These are phyloP conservation scores for Sphaerophoria rueppellii DNA, from an alignment of 2,888 invertebrate genomes.

Conservation along the genomic window DNA sequence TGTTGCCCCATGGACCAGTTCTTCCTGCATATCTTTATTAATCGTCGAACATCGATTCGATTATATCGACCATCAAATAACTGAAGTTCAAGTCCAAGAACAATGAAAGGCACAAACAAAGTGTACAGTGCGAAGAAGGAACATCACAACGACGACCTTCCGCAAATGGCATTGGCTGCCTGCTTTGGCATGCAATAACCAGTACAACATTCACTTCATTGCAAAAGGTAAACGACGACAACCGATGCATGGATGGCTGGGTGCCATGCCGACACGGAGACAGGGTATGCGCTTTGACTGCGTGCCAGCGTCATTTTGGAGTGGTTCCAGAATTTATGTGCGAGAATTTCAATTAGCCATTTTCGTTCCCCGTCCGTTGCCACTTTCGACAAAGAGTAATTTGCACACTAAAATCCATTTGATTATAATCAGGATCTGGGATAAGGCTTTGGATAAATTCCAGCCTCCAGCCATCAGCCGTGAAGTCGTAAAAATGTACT, in stretches of 20 bases:
- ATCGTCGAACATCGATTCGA: neutral
- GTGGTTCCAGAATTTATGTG: conserved; percentile 53
- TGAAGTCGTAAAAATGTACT: conserved; percentile 44
- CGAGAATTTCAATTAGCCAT: conserved; percentile 61
- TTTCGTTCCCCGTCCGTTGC: neutral
- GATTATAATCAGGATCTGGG: conserved; percentile 58
- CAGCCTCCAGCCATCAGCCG: conserved; percentile 34
- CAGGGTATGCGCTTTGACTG: conserved; percentile 10
- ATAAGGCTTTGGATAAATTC: conserved; percentile 39
- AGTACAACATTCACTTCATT: conserved; percentile 42
- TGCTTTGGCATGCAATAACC: neutral
- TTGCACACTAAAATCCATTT: conserved; percentile 54
- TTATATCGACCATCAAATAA: neutral
- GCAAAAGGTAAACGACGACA: neutral
- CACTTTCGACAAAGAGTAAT: conserved; percentile 35
- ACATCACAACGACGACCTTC: conserved; percentile 37
- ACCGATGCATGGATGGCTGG: neutral
- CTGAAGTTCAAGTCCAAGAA: conserved; percentile 69
- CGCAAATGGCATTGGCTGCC: conserved; percentile 48
- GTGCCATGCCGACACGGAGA: neutral
- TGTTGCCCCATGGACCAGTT: conserved; percentile 59
- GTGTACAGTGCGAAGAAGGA: conserved; percentile 10
- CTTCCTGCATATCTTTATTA: neutral
- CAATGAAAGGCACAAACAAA: conserved; percentile 25
- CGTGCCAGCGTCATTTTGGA: conserved; percentile 60